phyloP scores from a whole-genome alignment of 1,140 invertebrate species.

The Platyscapa corneri region DNA sequence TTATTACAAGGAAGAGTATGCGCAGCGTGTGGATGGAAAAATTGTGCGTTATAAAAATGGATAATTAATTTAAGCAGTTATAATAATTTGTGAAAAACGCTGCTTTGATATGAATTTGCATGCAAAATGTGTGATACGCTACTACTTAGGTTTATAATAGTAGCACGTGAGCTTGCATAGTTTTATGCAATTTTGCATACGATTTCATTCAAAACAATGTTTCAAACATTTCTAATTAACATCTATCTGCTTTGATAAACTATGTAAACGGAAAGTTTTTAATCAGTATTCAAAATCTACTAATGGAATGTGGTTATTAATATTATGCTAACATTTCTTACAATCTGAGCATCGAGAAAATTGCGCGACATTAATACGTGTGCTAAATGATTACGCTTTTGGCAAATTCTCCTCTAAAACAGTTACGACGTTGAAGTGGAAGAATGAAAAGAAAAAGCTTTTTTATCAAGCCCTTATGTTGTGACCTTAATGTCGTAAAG shows the following conservation, averaged over 20 bases:
- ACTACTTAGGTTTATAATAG: constrained; percentile 16
- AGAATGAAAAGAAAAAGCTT: neutral
- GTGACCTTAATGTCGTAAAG: constrained; percentile 4
- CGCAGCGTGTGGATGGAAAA: neutral
- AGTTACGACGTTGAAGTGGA: neutral
- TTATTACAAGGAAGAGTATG: no score
- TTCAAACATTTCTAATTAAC: constrained; percentile 46
- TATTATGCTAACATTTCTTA: constrained; percentile 2
- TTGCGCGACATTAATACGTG: neutral
- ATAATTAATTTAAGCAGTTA: neutral
- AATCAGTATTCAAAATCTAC: constrained; percentile 46
- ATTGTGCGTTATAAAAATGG: neutral
- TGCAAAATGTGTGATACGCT: constrained; percentile 39
- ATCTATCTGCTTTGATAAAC: constrained; percentile 31
- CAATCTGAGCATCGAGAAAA: neutral
- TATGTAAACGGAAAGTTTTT: constrained; percentile 45
- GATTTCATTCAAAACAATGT: constrained; percentile 40
- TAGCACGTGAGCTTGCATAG: constrained; percentile 49
- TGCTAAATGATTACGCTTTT: neutral
- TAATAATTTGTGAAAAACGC: neutral
- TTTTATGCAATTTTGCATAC: constrained; percentile 45
- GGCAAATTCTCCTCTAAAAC: neutral
- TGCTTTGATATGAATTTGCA: constrained; percentile 37
- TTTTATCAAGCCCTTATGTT: neutral
- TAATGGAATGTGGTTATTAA: constrained; percentile 45